Evolutionary conservation across 2,888 invertebrate species (phyloP), one percentile per base, ranked within the genome.

Genomic region (Microplitis manilae): DNA sequence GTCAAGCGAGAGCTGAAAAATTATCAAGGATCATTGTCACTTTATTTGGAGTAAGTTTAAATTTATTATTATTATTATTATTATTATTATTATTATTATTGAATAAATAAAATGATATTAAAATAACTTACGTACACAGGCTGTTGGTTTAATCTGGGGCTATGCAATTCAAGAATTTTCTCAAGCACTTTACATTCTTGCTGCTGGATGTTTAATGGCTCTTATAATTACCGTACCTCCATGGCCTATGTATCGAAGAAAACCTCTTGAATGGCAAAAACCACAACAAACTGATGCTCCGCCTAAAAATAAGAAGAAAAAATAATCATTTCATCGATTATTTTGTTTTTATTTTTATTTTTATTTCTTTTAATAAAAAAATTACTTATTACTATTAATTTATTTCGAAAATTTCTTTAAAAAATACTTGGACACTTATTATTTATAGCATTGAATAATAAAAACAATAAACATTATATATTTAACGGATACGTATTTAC

Each of bases 121-220:
- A 38, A 17, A 30, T 30, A 30, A 30, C 4, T 2, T 4, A 30
- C 30, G 30, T 30, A 30, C 30, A 0, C 85, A 93, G 93, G 90
- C 94, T 81, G 96, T 97, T 74, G 98, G 98, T 7, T 93, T 98
- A 76, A 91, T 95, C 75, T 97, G 97, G 96, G 98, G 98, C 61
- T 98, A 96, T 85, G 93, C 96, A 71, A 96, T 97, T 82, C 98
- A 98, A 89, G 97, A 98, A 89, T 98, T 98, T 89, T 98, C 98
- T 0, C 97, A 97, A 89, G 97, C 98, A 1, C 96, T 98, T 41
- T 97, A 97, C 86, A 96, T 98, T 86, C 91, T 98, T 70, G 96
- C 96, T 50, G 97, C 96, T 85, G 98, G 98, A 80, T 97, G 98
- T 87, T 91, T 95, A 1, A 91, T 98, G 80, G 97, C 98, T 67